Conservation (phyloP, 2,797 vertebrate genomes). For the Gymnothorax reevesii region DNA sequence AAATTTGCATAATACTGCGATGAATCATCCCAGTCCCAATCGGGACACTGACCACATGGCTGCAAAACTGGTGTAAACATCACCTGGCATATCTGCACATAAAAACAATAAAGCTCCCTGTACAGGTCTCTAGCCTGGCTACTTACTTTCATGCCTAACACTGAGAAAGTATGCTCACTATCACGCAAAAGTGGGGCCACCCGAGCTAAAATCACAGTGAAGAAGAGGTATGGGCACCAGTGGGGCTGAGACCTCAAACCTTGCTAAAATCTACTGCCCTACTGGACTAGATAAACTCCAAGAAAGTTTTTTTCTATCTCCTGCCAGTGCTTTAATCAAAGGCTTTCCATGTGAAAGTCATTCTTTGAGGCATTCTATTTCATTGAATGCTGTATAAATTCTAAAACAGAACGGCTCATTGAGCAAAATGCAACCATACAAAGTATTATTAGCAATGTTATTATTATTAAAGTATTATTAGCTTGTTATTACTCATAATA, state of each 20-base stretch:
- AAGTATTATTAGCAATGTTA: too few species aligned
- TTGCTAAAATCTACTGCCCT: background rate
- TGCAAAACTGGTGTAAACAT: background rate
- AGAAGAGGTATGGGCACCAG: background rate
- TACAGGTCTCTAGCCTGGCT: background rate
- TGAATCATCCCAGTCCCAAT: background rate
- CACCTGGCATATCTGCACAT: background rate
- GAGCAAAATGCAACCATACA: too few species aligned
- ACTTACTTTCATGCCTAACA: background rate
- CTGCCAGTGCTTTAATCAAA: background rate
- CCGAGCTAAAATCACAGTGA: background rate
- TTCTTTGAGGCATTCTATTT: background rate
- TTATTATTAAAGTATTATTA: too few species aligned
- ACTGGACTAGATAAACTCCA: background rate
- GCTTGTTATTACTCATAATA: too few species aligned
- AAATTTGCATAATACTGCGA: background rate
- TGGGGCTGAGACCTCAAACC: slow-evolving; percentile 3
- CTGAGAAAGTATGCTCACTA: background rate
- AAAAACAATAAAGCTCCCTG: background rate
- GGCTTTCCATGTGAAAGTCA: too few species aligned
- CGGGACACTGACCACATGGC: background rate
- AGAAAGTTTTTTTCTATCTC: background rate
- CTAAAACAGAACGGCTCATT: too few species aligned
- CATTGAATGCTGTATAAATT: too few species aligned
- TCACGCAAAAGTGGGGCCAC: background rate